Evolutionary conservation across 2,113 vertebrate species (phyloP).

Genomic region (Stomatorhinus ivindoensis): DNA sequence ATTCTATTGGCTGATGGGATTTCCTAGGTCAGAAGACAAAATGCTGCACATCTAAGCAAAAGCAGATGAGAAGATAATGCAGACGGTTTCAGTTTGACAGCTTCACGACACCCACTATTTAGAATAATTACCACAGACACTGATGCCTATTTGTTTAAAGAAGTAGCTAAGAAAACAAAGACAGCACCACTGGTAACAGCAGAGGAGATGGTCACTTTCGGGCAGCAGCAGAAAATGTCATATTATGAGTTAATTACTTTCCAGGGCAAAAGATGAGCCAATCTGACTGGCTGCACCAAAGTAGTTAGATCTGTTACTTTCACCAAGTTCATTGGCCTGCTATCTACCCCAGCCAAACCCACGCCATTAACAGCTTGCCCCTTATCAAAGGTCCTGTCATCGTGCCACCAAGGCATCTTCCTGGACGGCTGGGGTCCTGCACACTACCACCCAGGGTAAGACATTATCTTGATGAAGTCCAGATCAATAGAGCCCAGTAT

Average conservation of each 20-base stretch:
- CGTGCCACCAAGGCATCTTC: background rate
- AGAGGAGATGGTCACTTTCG: background rate
- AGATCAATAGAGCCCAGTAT: constrained; percentile 36
- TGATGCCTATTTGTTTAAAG: background rate
- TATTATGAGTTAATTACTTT: background rate
- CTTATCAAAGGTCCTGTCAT: constrained; percentile 4
- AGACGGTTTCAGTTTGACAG: background rate
- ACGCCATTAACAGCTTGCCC: constrained; percentile 1
- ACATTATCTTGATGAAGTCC: constrained; percentile 63
- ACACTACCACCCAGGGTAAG: constrained; percentile 9
- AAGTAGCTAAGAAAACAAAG: background rate
- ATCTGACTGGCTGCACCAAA: background rate
- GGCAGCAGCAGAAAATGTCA: background rate
- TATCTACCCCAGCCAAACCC: background rate
- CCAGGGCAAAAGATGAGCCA: background rate
- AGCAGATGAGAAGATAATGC: background rate
- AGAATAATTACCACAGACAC: background rate
- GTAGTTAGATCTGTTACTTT: background rate
- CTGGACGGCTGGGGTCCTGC: background rate
- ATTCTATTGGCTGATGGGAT: background rate
- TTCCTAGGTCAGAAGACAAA: background rate
- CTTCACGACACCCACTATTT: background rate
- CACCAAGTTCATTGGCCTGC: background rate
- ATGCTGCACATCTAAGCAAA: background rate
- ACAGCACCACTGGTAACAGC: background rate